Conservation (phyloP, 2,888 invertebrate species). For the Drepanosiphum platanoidis region DNA sequence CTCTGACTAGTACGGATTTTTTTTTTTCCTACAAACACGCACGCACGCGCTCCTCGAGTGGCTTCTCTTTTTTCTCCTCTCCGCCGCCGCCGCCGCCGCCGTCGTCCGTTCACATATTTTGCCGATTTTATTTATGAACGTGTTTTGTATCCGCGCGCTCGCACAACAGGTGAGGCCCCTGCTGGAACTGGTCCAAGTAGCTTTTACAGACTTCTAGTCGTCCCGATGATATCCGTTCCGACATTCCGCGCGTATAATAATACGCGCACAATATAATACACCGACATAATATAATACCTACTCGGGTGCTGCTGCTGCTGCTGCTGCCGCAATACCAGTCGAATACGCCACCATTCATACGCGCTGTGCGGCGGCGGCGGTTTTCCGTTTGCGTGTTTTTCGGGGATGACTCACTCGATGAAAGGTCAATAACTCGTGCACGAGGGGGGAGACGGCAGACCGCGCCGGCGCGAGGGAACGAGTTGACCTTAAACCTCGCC, state of each 20-base stretch:
- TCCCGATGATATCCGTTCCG: conserved; percentile 55
- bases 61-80: conserved; percentile 24
- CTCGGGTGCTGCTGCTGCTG: not conserved
- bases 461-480: not conserved
- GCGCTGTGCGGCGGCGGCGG: not conserved
- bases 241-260: conserved; percentile 19
- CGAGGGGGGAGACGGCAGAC: not conserved
- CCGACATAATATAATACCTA: not conserved
- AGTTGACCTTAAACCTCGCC: conserved; percentile 51
- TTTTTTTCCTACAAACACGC: not conserved
- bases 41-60: not conserved
- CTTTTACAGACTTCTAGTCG: conserved; percentile 58
- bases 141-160: conserved; percentile 12
- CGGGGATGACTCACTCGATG: conserved; percentile 43
- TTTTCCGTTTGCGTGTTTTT: conserved; percentile 3
- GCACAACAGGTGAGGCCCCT: conserved; percentile 56
- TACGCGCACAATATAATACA: no score
- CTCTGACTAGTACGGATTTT: conserved; percentile 40
- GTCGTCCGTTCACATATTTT: conserved; percentile 22
- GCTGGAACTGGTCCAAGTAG: conserved; percentile 58
- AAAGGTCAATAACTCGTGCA: conserved; percentile 57
- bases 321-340: not conserved
- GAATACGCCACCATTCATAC: not conserved
- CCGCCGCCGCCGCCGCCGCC: not conserved
- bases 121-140: conserved; percentile 61